Percentiles rank a stretch among this genome's conserved stretches.
Evolutionary conservation across 1,140 invertebrate species (phyloP).

Genomic region (Micrasema longulum): DNA sequence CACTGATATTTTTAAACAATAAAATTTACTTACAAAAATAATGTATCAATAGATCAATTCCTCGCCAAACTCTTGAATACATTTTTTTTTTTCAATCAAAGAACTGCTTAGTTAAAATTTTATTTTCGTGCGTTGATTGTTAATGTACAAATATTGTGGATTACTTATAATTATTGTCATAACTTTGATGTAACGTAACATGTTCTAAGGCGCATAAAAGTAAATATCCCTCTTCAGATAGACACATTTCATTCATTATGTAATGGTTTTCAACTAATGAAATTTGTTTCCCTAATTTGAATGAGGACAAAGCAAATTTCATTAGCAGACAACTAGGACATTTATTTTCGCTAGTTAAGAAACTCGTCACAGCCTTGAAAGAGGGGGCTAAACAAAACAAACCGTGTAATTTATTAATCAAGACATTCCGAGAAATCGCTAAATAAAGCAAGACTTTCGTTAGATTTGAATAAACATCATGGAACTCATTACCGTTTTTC

Average conservation of each 20-base stretch:
- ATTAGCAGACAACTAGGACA: constrained; percentile 25
- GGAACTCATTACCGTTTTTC: constrained; percentile 17
- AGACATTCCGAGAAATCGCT: not conserved
- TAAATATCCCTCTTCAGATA: constrained; percentile 12
- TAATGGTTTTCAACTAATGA: constrained; percentile 27
- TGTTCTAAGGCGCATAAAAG: not conserved
- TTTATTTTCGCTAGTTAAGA: constrained; percentile 37
- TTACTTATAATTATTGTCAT: too few species aligned
- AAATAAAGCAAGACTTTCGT: constrained; percentile 23
- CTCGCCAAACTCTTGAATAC: too few species aligned
- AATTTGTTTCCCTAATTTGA: constrained; percentile 35
- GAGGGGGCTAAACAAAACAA: constrained; percentile 27
- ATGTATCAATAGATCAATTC: too few species aligned
- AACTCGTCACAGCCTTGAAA: constrained; percentile 29
- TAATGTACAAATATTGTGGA: too few species aligned
- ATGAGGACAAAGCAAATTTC: constrained; percentile 37
- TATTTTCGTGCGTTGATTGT: too few species aligned
- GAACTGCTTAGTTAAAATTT: too few species aligned
- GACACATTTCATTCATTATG: constrained; percentile 28
- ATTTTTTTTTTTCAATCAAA: too few species aligned
- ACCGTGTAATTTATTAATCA: constrained; percentile 34
- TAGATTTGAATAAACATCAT: constrained; percentile 21
- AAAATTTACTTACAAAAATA: too few species aligned
- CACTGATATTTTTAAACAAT: too few species aligned
- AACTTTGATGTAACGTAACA: too few species aligned